phyloP scores from a whole-genome alignment of 2,113 vertebrate species.

The Naja naja region DNA sequence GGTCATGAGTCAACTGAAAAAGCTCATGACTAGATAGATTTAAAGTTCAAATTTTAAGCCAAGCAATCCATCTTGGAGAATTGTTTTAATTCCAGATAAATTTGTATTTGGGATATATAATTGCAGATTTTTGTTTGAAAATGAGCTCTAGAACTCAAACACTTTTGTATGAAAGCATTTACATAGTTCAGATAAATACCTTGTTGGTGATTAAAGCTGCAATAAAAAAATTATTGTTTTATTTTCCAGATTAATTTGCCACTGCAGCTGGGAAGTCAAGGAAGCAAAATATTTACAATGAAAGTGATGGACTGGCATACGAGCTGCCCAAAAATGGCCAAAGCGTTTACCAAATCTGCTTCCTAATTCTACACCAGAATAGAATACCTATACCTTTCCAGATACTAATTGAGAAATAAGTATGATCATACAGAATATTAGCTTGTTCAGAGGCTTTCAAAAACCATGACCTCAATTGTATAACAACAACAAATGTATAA shows the following conservation, averaged over 20 bases:
- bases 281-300: not conserved
- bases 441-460: not conserved
- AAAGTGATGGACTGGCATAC: not conserved
- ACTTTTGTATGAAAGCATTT: not conserved
- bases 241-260: not conserved
- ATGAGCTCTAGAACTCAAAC: not conserved
- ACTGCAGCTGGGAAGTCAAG: not conserved
- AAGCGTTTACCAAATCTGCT: not conserved
- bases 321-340: not conserved
- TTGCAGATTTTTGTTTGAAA: constrained; percentile 21
- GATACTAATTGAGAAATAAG: not conserved
- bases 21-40: constrained; percentile 18
- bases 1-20: constrained; percentile 53
- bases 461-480: not conserved
- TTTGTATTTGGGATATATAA: not conserved
- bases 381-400: not conserved
- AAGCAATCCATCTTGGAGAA: not conserved
- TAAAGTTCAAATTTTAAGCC: constrained; percentile 3
- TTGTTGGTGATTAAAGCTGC: not conserved
- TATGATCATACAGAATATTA: not conserved
- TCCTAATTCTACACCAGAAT: not conserved
- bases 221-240: not conserved
- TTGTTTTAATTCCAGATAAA: constrained; percentile 37
- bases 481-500: too few relatives aligned
- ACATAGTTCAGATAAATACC: not conserved